phyloP scores from a whole-genome alignment of 2,797 vertebrate species.

The Smutsia gigantea region DNA sequence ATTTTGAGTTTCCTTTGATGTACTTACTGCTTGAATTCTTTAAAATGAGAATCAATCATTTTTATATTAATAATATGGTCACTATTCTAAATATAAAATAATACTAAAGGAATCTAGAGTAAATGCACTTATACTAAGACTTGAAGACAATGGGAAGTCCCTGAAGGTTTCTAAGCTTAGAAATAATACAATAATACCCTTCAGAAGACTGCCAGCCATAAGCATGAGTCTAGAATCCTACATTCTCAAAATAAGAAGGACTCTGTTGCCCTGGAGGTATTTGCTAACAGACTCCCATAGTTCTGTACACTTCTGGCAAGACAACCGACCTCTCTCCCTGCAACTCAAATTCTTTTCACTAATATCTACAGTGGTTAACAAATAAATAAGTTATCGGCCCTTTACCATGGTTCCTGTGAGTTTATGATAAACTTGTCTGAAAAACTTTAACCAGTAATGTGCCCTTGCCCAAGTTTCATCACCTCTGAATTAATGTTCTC shows the following conservation, averaged over 20 bases:
- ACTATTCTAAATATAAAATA: not conserved
- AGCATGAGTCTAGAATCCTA: not conserved
- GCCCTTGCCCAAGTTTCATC: not conserved
- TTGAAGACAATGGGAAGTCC: not conserved
- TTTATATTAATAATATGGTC: not conserved
- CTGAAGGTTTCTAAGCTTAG: not conserved
- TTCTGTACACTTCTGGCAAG: not conserved
- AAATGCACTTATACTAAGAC: not conserved
- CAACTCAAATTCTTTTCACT: not conserved
- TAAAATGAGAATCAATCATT: not conserved
- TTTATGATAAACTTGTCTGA: not conserved
- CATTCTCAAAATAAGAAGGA: not conserved
- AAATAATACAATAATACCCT: not conserved
- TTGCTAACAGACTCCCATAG: not conserved
- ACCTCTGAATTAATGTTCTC: not conserved
- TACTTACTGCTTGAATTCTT: not conserved
- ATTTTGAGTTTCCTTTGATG: not conserved
- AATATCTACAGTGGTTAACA: not conserved
- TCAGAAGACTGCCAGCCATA: not conserved
- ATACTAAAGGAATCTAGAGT: not conserved
- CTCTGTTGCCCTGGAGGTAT: not conserved
- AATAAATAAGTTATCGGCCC: not conserved
- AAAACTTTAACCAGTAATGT: not conserved
- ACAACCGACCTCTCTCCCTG: fast-evolving
- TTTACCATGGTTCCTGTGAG: not conserved